A percentile compares a stretch with the other conserved stretches of the same genome.
phyloP scores from a whole-genome alignment of 2,113 vertebrate species.

The Vulpes ferrilata region DNA sequence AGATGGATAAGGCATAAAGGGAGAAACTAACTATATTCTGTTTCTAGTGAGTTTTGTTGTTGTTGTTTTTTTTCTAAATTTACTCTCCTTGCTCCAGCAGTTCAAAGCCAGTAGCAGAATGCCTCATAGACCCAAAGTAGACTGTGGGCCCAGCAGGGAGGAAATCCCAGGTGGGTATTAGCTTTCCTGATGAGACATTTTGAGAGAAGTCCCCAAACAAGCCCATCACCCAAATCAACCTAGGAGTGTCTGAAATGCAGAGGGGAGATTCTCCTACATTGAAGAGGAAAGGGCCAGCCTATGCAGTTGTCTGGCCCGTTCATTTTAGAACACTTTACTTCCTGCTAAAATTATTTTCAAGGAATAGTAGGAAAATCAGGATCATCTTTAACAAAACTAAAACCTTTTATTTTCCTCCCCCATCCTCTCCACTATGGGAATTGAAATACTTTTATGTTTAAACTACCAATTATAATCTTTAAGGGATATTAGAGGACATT shows the following conservation, averaged over 20 bases:
- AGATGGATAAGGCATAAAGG: not conserved
- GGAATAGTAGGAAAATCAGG: conserved; percentile 42
- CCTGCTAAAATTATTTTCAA: conserved; percentile 41
- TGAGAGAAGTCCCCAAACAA: conserved; percentile 30
- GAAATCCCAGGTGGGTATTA: not conserved
- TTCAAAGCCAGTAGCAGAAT: conserved; percentile 53
- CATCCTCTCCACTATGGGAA: not conserved
- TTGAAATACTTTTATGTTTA: not conserved
- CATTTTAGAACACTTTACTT: conserved; percentile 41
- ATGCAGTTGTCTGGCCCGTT: not conserved
- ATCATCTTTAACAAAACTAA: conserved; percentile 46
- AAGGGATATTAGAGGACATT: not conserved
- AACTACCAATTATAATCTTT: conserved; percentile 43
- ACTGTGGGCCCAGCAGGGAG: not conserved
- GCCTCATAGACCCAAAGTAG: not conserved
- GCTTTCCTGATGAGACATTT: conserved; percentile 33
- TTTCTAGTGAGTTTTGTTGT: not conserved
- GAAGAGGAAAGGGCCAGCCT: not conserved
- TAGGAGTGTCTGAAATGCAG: not conserved
- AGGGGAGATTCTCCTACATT: not conserved
- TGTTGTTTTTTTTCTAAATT: not conserved
- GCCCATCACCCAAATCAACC: not conserved
- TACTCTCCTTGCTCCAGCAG: not conserved
- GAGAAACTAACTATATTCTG: conserved; percentile 24
- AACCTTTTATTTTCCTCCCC: conserved; percentile 33